phyloP scores from a whole-genome alignment of 2,797 vertebrate genomes.

The Danionella dracula region DNA sequence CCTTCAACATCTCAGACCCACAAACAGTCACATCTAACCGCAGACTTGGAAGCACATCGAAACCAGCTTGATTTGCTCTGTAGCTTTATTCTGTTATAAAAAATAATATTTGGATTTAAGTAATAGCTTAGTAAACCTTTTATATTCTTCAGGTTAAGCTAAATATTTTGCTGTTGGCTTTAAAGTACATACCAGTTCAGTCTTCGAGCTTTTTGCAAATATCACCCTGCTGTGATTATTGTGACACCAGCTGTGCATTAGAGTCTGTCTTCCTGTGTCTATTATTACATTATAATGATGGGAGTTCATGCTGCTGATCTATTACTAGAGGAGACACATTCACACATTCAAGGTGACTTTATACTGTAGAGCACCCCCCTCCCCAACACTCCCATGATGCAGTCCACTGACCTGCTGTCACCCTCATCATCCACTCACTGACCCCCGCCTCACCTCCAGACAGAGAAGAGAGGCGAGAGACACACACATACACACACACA shows the following conservation, averaged over 20 bases:
- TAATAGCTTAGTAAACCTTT: too few relatives aligned
- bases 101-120: too few relatives aligned
- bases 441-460: constrained; percentile 3
- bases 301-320: neutral
- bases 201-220: neutral
- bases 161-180: neutral
- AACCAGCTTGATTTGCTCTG: too few relatives aligned
- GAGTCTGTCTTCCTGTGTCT: neutral
- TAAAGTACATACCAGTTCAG: neutral
- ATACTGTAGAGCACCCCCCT: neutral
- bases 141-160: too few relatives aligned
- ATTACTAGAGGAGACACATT: neutral
- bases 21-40: too few relatives aligned
- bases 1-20: too few relatives aligned
- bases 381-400: constrained; percentile 10
- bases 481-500: neutral
- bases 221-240: neutral
- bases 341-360: constrained; percentile 12
- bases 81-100: too few relatives aligned
- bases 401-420: constrained; percentile 17
- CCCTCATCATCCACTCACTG: constrained; percentile 6
- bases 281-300: neutral
- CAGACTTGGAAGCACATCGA: too few relatives aligned
- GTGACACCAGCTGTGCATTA: neutral
- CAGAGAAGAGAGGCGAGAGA: neutral